Percentiles rank a stretch among this genome's conserved stretches.
phyloP scores from a whole-genome alignment of 2,797 vertebrate genomes.

The Oophaga sylvatica region DNA sequence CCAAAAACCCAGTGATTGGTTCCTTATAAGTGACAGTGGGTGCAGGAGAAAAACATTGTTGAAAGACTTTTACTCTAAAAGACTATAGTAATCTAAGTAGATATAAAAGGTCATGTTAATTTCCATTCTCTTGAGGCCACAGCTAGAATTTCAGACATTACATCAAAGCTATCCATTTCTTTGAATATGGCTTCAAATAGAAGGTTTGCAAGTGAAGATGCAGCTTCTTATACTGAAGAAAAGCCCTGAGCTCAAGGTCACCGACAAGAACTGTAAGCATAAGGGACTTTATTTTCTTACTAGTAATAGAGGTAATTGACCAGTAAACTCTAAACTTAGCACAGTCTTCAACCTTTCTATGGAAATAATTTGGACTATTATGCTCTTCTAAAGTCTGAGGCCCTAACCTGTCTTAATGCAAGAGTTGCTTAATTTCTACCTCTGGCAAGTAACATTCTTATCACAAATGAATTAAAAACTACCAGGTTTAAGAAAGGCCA shows the following conservation, averaged over 20 bases:
- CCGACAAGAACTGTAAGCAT: neutral
- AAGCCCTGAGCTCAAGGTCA: conserved; percentile 21
- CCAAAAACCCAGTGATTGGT: too few relatives aligned
- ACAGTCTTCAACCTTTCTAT: neutral
- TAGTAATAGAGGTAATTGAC: neutral
- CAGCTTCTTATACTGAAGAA: neutral
- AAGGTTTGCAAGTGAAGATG: conserved; percentile 23
- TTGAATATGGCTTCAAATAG: conserved; percentile 37
- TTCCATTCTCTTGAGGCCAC: neutral
- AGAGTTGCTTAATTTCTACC: too few relatives aligned
- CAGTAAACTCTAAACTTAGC: neutral
- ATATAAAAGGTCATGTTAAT: conserved; percentile 20
- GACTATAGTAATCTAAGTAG: conserved; percentile 13
- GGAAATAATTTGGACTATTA: neutral
- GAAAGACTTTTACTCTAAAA: neutral
- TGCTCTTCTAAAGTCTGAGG: neutral
- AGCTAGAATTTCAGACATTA: conserved; percentile 6
- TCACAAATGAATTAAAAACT: too few relatives aligned
- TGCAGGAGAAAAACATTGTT: neutral
- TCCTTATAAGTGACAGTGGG: neutral
- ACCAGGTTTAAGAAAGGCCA: too few relatives aligned
- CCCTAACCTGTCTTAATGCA: neutral
- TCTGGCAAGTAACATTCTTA: too few relatives aligned
- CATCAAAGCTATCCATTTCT: conserved; percentile 23
- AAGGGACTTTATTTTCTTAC: neutral